Percentiles rank a stretch among this genome's conserved stretches.
Conservation (phyloP, 2,888 invertebrate species). For the Acronicta psi region DNA sequence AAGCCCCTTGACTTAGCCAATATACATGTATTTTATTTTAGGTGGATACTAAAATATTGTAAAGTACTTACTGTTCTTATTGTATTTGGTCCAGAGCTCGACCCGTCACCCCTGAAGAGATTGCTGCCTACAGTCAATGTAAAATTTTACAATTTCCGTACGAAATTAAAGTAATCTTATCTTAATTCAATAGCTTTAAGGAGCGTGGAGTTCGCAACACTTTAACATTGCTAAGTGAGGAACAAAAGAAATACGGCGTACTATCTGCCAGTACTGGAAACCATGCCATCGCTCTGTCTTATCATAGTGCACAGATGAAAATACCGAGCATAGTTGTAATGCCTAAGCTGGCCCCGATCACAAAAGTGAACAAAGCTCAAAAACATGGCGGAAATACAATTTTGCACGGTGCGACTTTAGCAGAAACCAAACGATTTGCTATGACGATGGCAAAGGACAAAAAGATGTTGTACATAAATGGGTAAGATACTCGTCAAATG, state of each 20-base stretch:
- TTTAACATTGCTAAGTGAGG: constrained; percentile 91
- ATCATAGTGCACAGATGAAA: constrained; percentile 92
- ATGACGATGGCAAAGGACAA: constrained; percentile 92
- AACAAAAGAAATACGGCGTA: constrained; percentile 93
- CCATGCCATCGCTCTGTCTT: constrained; percentile 94
- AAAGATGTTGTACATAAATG: constrained; percentile 95
- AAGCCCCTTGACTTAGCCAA: too few relatives aligned
- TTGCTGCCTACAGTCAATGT: too few relatives aligned
- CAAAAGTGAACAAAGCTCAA: constrained; percentile 93
- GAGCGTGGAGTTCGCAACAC: constrained; percentile 97
- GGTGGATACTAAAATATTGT: too few relatives aligned
- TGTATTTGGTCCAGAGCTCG: too few relatives aligned
- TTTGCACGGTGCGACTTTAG: constrained; percentile 93
- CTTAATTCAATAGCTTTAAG: constrained; percentile 92
- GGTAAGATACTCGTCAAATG: constrained; percentile 84
- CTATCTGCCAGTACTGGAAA: constrained; percentile 97
- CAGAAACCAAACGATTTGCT: constrained; percentile 93
- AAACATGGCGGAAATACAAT: constrained; percentile 31
- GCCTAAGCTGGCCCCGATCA: constrained; percentile 96
- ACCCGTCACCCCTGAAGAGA: too few relatives aligned
- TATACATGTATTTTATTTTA: too few relatives aligned
- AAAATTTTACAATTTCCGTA: too few relatives aligned
- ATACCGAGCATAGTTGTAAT: constrained; percentile 95
- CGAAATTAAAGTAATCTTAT: neutral
- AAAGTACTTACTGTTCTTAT: too few relatives aligned